These are phyloP conservation scores for Pristionchus maxplancki DNA, from an alignment of 2,888 invertebrate genomes.

Conservation along the genomic window DNA sequence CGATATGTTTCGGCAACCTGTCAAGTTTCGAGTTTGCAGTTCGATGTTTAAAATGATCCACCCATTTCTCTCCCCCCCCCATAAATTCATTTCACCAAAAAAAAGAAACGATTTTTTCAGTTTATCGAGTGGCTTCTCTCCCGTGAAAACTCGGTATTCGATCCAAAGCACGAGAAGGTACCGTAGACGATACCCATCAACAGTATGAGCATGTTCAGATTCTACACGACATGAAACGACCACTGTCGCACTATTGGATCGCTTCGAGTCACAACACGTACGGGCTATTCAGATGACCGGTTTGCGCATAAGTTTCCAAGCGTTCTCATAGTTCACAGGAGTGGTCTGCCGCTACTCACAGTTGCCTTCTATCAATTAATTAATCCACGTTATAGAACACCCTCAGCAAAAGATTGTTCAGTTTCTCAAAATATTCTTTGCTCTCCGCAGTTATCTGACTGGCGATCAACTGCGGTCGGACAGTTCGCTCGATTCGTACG, in stretches of 20 bases:
- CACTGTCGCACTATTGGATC: slow-evolving; percentile 73
- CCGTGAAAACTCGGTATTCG: slow-evolving; percentile 75
- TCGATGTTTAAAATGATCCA: too few species aligned
- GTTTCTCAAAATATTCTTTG: not conserved
- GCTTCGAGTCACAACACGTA: slow-evolving; percentile 74
- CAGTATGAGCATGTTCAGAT: slow-evolving; percentile 46
- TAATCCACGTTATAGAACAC: too few species aligned
- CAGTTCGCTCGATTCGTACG: slow-evolving; percentile 95
- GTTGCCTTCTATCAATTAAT: too few species aligned
- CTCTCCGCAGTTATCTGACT: slow-evolving; percentile 87
- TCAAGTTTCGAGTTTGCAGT: too few species aligned
- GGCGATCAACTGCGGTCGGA: slow-evolving; percentile 98
- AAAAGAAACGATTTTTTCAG: slow-evolving; percentile 51
- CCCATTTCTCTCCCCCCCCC: too few species aligned
- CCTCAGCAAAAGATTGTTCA: not conserved
- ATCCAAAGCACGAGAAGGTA: slow-evolving; percentile 73
- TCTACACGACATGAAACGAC: slow-evolving; percentile 70
- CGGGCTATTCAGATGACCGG: slow-evolving; percentile 14
- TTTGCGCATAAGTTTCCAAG: too few species aligned
- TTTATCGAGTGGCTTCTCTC: slow-evolving; percentile 77
- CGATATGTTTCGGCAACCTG: too few species aligned
- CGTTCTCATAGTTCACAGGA: too few species aligned
- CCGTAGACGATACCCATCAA: slow-evolving; percentile 53
- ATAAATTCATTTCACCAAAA: too few species aligned
- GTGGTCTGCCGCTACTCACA: too few species aligned